Percentiles rank a stretch among this genome's conserved stretches.
These are phyloP conservation scores for Chiroxiphia lanceolata DNA, from an alignment of 2,797 vertebrate species.

Conservation along the genomic window DNA sequence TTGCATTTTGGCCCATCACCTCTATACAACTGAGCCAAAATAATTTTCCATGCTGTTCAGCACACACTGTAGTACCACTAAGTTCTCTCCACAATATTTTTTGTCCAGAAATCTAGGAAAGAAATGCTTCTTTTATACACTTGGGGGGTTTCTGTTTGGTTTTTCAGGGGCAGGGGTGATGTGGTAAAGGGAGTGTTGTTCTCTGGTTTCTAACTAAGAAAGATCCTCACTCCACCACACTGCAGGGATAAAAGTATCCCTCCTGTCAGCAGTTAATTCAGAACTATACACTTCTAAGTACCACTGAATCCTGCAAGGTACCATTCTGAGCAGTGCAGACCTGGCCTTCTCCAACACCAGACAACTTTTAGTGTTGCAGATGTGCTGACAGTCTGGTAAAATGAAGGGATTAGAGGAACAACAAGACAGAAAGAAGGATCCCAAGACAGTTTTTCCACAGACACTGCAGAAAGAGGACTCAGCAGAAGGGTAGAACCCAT, in stretches of 20 bases:
- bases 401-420: too few species aligned
- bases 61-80: background rate
- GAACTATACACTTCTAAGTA: background rate
- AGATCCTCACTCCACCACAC: background rate
- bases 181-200: too few species aligned
- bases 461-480: too few species aligned
- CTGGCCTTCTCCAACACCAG: too few species aligned
- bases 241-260: background rate
- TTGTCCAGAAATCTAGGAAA: background rate
- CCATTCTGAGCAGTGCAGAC: background rate
- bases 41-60: background rate
- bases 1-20: background rate
- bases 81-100: background rate
- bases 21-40: background rate
- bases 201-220: background rate
- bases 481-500: too few species aligned
- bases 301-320: background rate
- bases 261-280: background rate
- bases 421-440: too few species aligned
- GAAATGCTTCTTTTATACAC: background rate
- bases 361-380: too few species aligned
- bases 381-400: too few species aligned
- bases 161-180: background rate
- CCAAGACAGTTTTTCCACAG: too few species aligned
- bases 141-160: background rate